phyloP scores from a whole-genome alignment of 1,140 invertebrate species.

The Achroia grisella region DNA sequence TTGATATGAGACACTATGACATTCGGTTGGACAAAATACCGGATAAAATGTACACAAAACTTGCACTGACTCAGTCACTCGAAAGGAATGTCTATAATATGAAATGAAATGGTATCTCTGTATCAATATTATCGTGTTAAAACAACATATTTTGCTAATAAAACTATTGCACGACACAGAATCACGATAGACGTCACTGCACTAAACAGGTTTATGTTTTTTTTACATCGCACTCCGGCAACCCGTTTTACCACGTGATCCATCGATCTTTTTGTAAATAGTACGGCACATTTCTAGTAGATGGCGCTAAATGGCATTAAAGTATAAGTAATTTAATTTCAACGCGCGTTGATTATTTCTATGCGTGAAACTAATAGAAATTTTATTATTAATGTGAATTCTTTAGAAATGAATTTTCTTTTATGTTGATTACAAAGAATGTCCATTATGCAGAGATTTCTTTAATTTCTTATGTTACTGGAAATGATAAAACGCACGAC shows the following conservation, averaged over 20 bases:
- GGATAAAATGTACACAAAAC: too few species aligned
- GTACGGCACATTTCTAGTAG: slow-evolving; percentile 23
- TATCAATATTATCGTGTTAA: not conserved
- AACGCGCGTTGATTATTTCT: slow-evolving; percentile 10
- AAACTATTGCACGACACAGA: slow-evolving; percentile 38
- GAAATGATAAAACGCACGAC: too few species aligned
- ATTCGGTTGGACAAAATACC: not conserved
- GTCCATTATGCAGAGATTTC: not conserved
- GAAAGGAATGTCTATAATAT: not conserved
- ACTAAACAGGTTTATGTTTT: slow-evolving; percentile 61
- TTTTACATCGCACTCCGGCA: slow-evolving; percentile 16
- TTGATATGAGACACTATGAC: slow-evolving; percentile 1
- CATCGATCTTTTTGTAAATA: slow-evolving; percentile 28
- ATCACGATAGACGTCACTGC: slow-evolving; percentile 55
- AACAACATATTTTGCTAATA: slow-evolving; percentile 5
- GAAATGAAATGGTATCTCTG: not conserved
- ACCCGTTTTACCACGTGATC: slow-evolving; percentile 35
- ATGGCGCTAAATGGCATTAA: slow-evolving; percentile 28
- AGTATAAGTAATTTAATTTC: slow-evolving; percentile 19
- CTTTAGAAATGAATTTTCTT: not conserved
- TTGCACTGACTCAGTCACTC: too few species aligned
- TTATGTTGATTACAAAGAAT: slow-evolving; percentile 18
- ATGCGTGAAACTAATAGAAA: slow-evolving; percentile 28
- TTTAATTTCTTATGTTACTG: too few species aligned
- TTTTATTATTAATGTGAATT: slow-evolving; percentile 24